Evolutionary conservation across 2,113 vertebrate species (phyloP), one percentile per base, ranked within the genome.

Genomic region (Maccullochella peelii): DNA sequence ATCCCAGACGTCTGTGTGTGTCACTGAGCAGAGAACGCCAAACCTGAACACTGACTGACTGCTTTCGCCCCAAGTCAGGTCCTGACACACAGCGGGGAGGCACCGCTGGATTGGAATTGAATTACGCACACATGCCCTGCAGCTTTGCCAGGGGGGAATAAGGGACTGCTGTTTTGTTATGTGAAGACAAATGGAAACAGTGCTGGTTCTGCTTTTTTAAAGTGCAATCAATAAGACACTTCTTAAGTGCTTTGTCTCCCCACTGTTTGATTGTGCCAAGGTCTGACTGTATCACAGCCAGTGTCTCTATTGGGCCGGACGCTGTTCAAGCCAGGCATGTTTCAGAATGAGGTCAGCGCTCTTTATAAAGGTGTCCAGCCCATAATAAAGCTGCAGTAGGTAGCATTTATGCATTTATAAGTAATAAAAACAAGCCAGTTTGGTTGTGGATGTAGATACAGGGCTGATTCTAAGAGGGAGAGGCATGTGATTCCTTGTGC

Each of bases 21-120:
- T 87, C 89, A 79, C 72, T 23, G 50, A 81, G 79, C 67, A 76
- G 82, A 74, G 68, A 83, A 79, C 59, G 57, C 11, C 52, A 47
- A 69, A 80, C 25, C 59, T 71, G 61, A 78, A 49, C 30, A 25
- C 68, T 18, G 38, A 47, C 62, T 20, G 73, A 78, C 72, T 59
- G 61, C 42, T 36, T 66, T 74, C 47, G 20, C 27, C 49, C 58
- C n/a, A 21, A 72, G 67, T 78, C 59, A 21, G 38, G 33, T 74
- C 61, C 71, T 55, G 40, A 70, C 49, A 68, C 8, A 8, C 33
- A 54, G 67, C 57, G 69, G 18, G 49, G 76, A 78, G 62, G 27
- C 50, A 69, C 82, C 76, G 71, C 71, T 69, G 57, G 57, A 23
- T 59, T 57, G 47, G 77, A 77, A 74, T 82, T 16, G 74, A 77